Conservation (phyloP, 2,113 vertebrate species). For the Cyrtonyx montezumae region DNA sequence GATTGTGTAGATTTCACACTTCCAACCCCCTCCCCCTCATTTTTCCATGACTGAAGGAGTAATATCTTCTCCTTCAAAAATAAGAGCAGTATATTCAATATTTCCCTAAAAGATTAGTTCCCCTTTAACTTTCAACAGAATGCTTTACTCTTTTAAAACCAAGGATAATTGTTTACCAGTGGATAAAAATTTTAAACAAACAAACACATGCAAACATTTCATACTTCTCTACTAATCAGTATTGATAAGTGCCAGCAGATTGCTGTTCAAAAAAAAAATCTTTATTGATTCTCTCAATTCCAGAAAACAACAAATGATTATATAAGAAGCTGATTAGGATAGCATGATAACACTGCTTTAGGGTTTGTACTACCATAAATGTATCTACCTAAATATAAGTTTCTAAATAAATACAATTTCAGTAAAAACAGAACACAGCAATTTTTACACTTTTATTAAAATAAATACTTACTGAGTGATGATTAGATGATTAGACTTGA, state of each 20-base stretch:
- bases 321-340: neutral
- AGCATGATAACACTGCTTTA: neutral
- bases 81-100: neutral
- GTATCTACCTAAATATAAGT: neutral
- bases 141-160: neutral
- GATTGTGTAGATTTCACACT: neutral
- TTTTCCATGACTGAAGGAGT: neutral
- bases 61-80: neutral
- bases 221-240: neutral
- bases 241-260: neutral
- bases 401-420: neutral
- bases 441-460: neutral
- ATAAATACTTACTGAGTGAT: neutral
- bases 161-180: neutral
- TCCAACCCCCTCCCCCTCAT: neutral
- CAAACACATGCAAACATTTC: neutral
- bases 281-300: neutral
- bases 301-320: neutral
- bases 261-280: neutral
- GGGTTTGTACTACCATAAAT: neutral
- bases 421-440: neutral
- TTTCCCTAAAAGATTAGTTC: neutral
- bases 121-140: neutral
- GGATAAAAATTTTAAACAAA: neutral
- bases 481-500: neutral